A percentile compares a stretch with the other conserved stretches of the same genome.
phyloP scores from a whole-genome alignment of 2,113 vertebrate species.

The Eulacestoma nigropectus region DNA sequence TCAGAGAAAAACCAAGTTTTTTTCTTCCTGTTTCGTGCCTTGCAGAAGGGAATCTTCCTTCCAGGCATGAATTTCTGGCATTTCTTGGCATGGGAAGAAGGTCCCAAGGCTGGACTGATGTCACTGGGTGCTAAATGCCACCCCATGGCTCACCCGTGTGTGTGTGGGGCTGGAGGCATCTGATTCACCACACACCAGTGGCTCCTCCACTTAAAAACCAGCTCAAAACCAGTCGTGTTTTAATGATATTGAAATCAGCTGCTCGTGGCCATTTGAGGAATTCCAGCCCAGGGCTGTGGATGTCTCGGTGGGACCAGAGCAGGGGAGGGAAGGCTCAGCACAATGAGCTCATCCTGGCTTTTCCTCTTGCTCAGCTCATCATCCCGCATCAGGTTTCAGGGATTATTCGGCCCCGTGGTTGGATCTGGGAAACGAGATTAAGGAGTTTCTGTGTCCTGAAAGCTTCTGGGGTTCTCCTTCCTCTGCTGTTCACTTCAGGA shows the following conservation, averaged over 20 bases:
- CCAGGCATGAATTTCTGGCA: background rate
- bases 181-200: background rate
- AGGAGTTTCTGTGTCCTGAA: background rate
- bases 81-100: background rate
- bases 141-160: background rate
- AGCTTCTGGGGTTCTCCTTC: background rate
- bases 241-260: background rate
- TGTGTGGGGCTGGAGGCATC: background rate
- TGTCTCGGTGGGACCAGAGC: background rate
- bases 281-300: background rate
- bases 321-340: background rate
- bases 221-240: background rate
- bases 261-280: background rate
- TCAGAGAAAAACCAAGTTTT: background rate
- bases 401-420: background rate
- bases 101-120: background rate
- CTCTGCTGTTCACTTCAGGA: background rate
- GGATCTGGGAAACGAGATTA: background rate
- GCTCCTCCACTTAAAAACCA: background rate
- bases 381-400: background rate
- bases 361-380: background rate
- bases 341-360: constrained; percentile 26
- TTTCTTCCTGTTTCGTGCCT: background rate
- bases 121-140: background rate
- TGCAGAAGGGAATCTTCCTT: background rate